Evolutionary conservation across 2,797 vertebrate genomes (phyloP), one percentile per base, ranked within the genome.

Genomic region (Helarctos malayanus): DNA sequence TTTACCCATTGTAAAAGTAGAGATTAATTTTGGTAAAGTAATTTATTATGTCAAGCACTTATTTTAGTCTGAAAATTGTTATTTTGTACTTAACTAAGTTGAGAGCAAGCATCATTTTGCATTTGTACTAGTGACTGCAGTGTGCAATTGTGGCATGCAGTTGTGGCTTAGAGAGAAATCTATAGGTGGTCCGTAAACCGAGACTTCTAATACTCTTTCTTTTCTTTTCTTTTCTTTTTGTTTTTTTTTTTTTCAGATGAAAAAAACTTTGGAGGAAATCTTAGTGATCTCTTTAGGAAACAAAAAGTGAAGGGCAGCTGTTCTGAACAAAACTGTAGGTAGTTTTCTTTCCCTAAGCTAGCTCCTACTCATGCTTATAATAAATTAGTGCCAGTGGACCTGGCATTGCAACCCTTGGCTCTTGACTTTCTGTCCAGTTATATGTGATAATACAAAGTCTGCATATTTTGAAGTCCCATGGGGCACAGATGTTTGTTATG

Each of bases 11-110:
- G 52, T 69, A 69, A 69, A 61, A 86, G 59, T 21, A 65, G 94
- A 82, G 56, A 85, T 79, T 84, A 78, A 63, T 83, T 90, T 93
- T 92, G 78, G 29, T 81, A 88, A 93, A 85, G 47, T 63, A 89
- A 59, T 7, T 29, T 32, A 69, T 13, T 54, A 11, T 45, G 85
- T 71, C 47, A 89, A 96, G 57, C 52, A 47, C 80, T 71, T 95
- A 35, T 49, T 83, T 88, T 63, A 93, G 97, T 75, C 61, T 84
- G 79, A 47, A 91, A 65, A 86, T 69, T 38, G 65, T 69, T 71
- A 14, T 91, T 91, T 93, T 82, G 61, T 82, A 68, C 41, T 89
- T 79, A 12, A 54, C 54, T 59, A 69, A 54, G n/a, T 61, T 63
- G 10, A 75, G 59, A 69, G 73, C 32, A 21, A 71, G 85, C 56